Evolutionary conservation across 2,888 invertebrate genomes (phyloP).

Genomic region (Anagyrus pseudococci): DNA sequence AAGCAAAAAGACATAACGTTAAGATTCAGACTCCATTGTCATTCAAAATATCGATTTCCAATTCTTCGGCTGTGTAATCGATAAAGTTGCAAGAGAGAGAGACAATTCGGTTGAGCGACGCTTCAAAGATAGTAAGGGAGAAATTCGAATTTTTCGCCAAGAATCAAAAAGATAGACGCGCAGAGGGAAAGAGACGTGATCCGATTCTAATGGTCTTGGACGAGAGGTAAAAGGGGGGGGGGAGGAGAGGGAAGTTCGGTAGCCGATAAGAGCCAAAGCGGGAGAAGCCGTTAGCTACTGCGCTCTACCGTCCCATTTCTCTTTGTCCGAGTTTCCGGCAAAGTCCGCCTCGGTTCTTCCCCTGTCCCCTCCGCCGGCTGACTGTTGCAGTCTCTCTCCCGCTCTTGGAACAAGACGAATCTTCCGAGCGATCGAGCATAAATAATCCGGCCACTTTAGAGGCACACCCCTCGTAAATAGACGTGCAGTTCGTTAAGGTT

Average conservation of each 20-base stretch:
- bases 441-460: slow-evolving; percentile 31
- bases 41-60: too few species aligned
- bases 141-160: too few species aligned
- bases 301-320: slow-evolving; percentile 7
- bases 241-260: slow-evolving; percentile 17
- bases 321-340: slow-evolving; percentile 14
- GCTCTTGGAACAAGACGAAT: slow-evolving; percentile 23
- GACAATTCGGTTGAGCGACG: too few species aligned
- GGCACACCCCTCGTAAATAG: slow-evolving; percentile 24
- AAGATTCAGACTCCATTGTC: too few species aligned
- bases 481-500: slow-evolving; percentile 34
- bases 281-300: slow-evolving; percentile 13
- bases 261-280: slow-evolving; percentile 13
- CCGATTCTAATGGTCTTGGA: slow-evolving; percentile 27
- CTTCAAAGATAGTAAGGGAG: too few species aligned
- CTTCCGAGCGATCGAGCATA: slow-evolving; percentile 30
- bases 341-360: not conserved
- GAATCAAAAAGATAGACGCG: too few species aligned
- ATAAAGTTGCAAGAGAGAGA: too few species aligned
- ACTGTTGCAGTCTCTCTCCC: slow-evolving; percentile 5
- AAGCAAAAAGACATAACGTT: too few species aligned
- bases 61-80: too few species aligned
- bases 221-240: not conserved
- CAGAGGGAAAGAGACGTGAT: slow-evolving; percentile 23
- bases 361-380: not conserved